phyloP scores from a whole-genome alignment of 2,888 invertebrate genomes.

The Tetheella fluctuosa region DNA sequence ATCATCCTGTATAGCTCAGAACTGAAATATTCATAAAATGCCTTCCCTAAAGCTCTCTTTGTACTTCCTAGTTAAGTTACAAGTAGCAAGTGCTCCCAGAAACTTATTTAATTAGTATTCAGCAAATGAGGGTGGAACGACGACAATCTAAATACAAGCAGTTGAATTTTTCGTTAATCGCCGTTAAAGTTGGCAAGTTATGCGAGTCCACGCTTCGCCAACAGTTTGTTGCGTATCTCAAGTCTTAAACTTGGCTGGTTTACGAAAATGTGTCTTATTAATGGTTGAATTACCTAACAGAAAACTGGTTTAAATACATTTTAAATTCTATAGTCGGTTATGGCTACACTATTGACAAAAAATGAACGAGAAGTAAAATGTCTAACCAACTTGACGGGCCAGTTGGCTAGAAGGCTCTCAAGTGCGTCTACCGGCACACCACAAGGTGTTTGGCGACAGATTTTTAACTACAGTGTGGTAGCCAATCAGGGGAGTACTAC shows the following conservation, averaged over 20 bases:
- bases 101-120: slow-evolving; percentile 63
- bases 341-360: too few species aligned
- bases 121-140: slow-evolving; percentile 45
- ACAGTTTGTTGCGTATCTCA: slow-evolving; percentile 21
- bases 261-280: slow-evolving; percentile 10
- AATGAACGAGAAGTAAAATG: too few species aligned
- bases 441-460: too few species aligned
- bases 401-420: too few species aligned
- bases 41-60: slow-evolving; percentile 6
- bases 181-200: slow-evolving; percentile 43
- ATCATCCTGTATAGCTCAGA: too few species aligned
- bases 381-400: too few species aligned
- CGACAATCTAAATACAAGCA: slow-evolving; percentile 51
- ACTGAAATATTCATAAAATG: too few species aligned
- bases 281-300: not conserved
- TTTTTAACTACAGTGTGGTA: too few species aligned
- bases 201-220: slow-evolving; percentile 39
- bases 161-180: slow-evolving; percentile 55
- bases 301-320: not conserved
- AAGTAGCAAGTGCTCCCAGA: slow-evolving; percentile 22
- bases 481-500: too few species aligned
- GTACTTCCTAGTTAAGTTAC: slow-evolving; percentile 6
- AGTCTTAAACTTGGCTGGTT: slow-evolving; percentile 20
- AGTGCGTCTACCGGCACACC: too few species aligned
- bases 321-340: too few species aligned